Base-by-base conservation (phyloP, 2,113 vertebrate genomes). In the Rutilus rutilus region DNA sequence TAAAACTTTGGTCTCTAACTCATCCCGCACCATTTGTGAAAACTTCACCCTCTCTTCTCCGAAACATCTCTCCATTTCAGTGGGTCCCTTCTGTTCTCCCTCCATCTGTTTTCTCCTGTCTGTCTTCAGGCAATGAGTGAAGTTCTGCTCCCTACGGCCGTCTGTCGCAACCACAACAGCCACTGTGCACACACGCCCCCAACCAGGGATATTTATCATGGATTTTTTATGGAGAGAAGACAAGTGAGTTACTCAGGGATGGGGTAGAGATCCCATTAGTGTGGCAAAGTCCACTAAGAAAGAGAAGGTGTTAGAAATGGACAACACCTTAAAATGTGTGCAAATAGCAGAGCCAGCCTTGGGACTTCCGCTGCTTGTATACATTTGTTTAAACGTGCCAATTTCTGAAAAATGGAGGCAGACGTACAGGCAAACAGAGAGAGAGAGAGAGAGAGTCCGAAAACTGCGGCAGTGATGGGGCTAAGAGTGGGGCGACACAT, bases 341-440 rank as follows among this genome's bases (percentile, higher is more conserved):
- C 81, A 87, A 85, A 86, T 81, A 89, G 62, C 88, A 89, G 87
- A 82, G 54, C 59, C 71, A 73, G 73, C 60, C 39, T 23, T 75
- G 86, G 77, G 88, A 87, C 83, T 82, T 45, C 86, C 62, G 71
- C 52, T 87, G 86, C 85, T 88, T 91, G 89, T 87, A 91, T 89
- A 90, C 87, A 86, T 90, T 91, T 91, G 89, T 96, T 96, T 96
- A 96, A 96, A 96, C 95, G 96, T 96, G 93, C 93, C 96, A 96
- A 95, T 97, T 96, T 96, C 94, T 96, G 95, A 96, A 96, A 95
- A 96, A 96, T 96, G 95, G 92, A 94, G 91, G 94, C 94, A 94
- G 93, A 94, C 95, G 95, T 94, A 96, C 95, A 96, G 91, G 67
- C 69, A 60, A 62, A 75, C 78, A 69, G 62, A 54, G 30, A 33